A percentile compares a stretch with the other conserved stretches of the same genome.
These are phyloP conservation scores for Spilogale gracilis DNA, from an alignment of 2,113 vertebrate species.

Conservation along the genomic window DNA sequence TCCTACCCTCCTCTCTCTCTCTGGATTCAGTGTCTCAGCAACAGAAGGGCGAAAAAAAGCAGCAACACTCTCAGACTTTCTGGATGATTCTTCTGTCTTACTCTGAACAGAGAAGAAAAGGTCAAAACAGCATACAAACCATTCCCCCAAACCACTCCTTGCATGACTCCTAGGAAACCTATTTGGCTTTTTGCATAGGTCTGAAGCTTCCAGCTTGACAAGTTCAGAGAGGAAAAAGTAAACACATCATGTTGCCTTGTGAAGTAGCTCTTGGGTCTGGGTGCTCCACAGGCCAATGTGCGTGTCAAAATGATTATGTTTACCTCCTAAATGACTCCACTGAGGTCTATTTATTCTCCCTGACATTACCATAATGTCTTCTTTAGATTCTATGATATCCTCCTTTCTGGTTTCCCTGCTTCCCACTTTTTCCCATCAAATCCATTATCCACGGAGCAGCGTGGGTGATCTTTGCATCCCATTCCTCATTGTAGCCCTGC, in stretches of 20 bases:
- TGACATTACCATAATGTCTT: background rate
- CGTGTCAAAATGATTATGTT: background rate
- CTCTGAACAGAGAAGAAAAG: background rate
- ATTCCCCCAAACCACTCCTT: background rate
- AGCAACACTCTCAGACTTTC: background rate
- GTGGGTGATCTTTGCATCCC: background rate
- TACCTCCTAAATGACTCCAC: background rate
- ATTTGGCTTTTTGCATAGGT: background rate
- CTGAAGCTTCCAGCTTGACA: conserved; percentile 2
- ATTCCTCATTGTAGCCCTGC: no score
- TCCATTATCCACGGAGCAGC: background rate
- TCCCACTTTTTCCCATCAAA: background rate
- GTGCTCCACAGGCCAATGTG: background rate
- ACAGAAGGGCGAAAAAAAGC: background rate
- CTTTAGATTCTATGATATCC: background rate
- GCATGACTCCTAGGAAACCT: background rate
- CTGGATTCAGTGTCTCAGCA: conserved; percentile 54
- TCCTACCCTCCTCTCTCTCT: background rate
- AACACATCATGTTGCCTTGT: background rate
- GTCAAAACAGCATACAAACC: background rate
- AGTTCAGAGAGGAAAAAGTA: background rate
- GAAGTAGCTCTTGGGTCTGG: background rate
- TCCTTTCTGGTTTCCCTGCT: background rate
- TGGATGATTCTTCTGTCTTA: conserved; percentile 10
- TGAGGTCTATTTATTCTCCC: background rate